phyloP scores from a whole-genome alignment of 2,797 vertebrate genomes.

The Catharus ustulatus region DNA sequence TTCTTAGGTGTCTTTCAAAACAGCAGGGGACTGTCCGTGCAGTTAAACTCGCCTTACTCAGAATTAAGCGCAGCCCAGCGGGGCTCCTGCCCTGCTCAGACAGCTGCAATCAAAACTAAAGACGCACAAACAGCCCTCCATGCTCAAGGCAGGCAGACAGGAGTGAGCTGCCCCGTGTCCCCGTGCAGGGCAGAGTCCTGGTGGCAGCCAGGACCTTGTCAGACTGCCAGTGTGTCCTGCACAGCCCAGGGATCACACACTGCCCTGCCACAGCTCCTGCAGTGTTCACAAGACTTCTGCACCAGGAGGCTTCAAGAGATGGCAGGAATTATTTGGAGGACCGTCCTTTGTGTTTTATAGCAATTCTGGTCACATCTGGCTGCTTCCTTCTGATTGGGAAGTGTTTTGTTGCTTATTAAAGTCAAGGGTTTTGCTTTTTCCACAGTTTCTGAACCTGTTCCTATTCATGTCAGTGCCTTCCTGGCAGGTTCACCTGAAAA shows the following conservation, averaged over 20 bases:
- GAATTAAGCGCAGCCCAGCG: conserved; percentile 21
- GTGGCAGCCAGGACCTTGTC: neutral
- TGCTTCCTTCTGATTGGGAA: neutral
- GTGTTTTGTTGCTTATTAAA: neutral
- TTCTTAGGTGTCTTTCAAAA: conserved; percentile 52
- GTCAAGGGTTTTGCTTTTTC: neutral
- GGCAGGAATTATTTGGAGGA: neutral
- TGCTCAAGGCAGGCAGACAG: neutral
- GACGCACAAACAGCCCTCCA: neutral
- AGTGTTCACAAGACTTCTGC: neutral
- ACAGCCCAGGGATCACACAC: rapidly evolving
- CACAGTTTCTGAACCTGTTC: neutral
- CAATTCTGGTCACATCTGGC: conserved; percentile 2
- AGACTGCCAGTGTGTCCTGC: neutral
- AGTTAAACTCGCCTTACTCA: neutral
- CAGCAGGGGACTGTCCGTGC: conserved; percentile 10
- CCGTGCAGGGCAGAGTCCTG: neutral
- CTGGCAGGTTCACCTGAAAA: conserved; percentile 64
- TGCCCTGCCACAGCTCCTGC: neutral
- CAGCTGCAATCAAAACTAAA: neutral
- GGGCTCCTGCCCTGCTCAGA: neutral
- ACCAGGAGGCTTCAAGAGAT: neutral
- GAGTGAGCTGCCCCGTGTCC: neutral
- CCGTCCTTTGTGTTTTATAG: neutral
- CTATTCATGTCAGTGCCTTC: conserved; percentile 15